phyloP scores from a whole-genome alignment of 2,888 invertebrate species.

The Dyspetes luteomarginatus region DNA sequence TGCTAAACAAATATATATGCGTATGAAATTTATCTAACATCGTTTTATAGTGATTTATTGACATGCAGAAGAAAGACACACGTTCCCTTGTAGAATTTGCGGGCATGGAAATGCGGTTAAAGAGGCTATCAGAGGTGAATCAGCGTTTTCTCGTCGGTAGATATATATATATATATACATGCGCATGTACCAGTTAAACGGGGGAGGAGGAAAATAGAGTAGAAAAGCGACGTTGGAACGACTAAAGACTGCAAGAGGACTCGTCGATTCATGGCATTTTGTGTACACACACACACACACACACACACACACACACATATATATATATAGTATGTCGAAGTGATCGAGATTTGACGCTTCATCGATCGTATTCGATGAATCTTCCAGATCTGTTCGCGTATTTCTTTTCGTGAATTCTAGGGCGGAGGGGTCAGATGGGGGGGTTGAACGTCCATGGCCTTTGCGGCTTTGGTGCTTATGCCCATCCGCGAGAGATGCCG shows the following conservation, averaged over 20 bases:
- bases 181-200: background rate
- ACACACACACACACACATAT: no score
- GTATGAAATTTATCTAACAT: background rate
- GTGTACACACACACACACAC: no score
- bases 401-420: conserved; percentile 29
- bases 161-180: background rate
- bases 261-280: background rate
- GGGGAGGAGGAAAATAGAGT: background rate
- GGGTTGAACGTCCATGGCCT: conserved; percentile 70
- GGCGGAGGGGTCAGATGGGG: conserved; percentile 1
- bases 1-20: background rate
- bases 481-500: conserved; percentile 71
- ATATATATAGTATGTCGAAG: background rate
- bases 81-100: conserved; percentile 14
- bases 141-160: conserved; percentile 50
- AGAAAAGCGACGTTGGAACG: background rate
- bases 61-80: background rate
- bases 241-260: background rate
- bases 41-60: background rate
- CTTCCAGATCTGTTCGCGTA: conserved; percentile 7
- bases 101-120: conserved; percentile 49
- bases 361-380: conserved; percentile 55
- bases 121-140: conserved; percentile 57
- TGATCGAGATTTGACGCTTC: conserved; percentile 52
- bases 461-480: conserved; percentile 75